Conservation (phyloP, 1,140 invertebrate genomes). For the Zelostemma sp. region DNA sequence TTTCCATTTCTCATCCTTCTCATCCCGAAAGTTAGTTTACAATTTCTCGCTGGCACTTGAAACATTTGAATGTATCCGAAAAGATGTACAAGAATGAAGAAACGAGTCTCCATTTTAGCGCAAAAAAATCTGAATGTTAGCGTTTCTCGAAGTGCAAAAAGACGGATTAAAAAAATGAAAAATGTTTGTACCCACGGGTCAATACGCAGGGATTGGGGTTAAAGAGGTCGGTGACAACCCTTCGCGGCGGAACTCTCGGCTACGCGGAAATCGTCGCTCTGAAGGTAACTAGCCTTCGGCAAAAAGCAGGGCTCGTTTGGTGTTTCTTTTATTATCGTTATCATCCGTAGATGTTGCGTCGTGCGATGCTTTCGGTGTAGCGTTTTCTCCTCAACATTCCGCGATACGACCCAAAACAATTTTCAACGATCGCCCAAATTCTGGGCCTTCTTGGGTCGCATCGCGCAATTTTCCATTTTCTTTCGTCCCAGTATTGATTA, state of each 20-base stretch:
- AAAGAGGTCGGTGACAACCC: slow-evolving; percentile 92
- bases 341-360: slow-evolving; percentile 44
- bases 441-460: slow-evolving; percentile 39
- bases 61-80: too few species aligned
- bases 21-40: too few species aligned
- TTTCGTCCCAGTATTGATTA: slow-evolving; percentile 59
- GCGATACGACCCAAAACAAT: slow-evolving; percentile 24
- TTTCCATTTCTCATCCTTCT: slow-evolving; percentile 13
- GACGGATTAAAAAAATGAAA: slow-evolving; percentile 61
- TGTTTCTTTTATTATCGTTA: slow-evolving; percentile 49
- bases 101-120: too few species aligned
- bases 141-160: too few species aligned
- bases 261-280: slow-evolving; percentile 96
- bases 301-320: slow-evolving; percentile 48
- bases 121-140: too few species aligned
- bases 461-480: slow-evolving; percentile 16
- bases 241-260: slow-evolving; percentile 86
- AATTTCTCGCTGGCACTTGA: too few species aligned
- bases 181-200: slow-evolving; percentile 68
- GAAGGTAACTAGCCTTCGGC: slow-evolving; percentile 79
- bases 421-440: slow-evolving; percentile 4
- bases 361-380: slow-evolving; percentile 67
- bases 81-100: too few species aligned
- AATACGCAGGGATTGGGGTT: slow-evolving; percentile 79
- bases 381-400: slow-evolving; percentile 56